A percentile compares a stretch with the other conserved stretches of the same genome.
Conservation (phyloP, 1,140 invertebrate genomes). For the Pseudomyrmex cubaensis region DNA sequence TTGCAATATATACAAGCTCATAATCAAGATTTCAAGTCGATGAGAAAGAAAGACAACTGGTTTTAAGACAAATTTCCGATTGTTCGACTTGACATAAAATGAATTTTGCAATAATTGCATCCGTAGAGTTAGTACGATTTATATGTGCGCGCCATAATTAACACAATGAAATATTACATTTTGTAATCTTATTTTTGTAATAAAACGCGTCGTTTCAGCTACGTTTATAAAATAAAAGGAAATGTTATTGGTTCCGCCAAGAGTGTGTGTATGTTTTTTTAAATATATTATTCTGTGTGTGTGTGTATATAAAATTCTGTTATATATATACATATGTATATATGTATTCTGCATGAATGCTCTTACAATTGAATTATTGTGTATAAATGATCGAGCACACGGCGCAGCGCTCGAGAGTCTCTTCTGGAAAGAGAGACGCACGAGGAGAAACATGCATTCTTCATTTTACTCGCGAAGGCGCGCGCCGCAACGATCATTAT, state of each 20-base stretch:
- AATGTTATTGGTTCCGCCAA: constrained; percentile 66
- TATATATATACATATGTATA: no score
- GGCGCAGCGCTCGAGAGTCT: no score
- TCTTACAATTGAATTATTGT: no score
- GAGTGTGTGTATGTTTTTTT: not conserved
- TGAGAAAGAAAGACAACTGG: not conserved
- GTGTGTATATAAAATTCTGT: no score
- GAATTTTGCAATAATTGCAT: constrained; percentile 65
- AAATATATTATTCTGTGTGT: not conserved
- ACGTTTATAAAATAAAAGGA: constrained; percentile 76
- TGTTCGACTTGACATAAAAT: constrained; percentile 27
- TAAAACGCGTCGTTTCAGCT: constrained; percentile 68
- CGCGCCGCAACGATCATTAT: constrained; percentile 54
- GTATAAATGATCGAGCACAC: no score
- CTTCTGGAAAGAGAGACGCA: no score
- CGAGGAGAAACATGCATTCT: constrained; percentile 24
- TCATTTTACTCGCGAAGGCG: constrained; percentile 23
- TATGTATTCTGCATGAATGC: no score
- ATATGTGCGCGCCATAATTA: constrained; percentile 65
- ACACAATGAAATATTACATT: constrained; percentile 69
- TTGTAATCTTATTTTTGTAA: constrained; percentile 80
- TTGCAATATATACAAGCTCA: constrained; percentile 25
- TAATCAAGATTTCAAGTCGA: not conserved
- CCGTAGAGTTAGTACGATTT: constrained; percentile 66
- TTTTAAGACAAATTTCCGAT: constrained; percentile 24